Evolutionary conservation across 2,888 invertebrate species (phyloP), one percentile per base, ranked within the genome.

Genomic region (Cremastinae sp.): DNA sequence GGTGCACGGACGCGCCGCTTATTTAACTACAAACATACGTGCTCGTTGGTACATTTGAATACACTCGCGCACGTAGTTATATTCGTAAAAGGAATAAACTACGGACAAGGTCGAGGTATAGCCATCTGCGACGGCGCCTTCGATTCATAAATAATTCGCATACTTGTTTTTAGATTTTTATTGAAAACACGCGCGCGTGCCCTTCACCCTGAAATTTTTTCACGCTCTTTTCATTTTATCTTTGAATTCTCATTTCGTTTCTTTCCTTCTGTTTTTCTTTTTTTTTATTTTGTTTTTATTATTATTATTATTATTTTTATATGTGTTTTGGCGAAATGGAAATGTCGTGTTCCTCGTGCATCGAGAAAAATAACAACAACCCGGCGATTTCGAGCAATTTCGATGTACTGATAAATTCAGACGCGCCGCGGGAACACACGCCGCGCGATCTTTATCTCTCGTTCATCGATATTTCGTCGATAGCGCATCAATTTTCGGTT

Each of bases 101-200:
- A 45, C 59, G 49, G 61, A 65, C 79, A 80, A 80, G 80, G 80
- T 78, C 78, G 65, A 75, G 73, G 72, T 73, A 80, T 77, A 59
- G 66, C 61, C 75, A 80, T 56, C 53, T 73, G 66, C 72, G 73
- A 59, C 53, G 49, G 28, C 73, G 53, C 38, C 75, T 70, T 10
- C 54, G 7, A 66, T 61, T 79, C 77, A 75, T 78, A 79, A 80
- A 80, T 80, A 61, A 80, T 53, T 49, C 38, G 64, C n/a, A 38
- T 66, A 71, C 61, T 74, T 66, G 34, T 66, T 28, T 28, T 71
- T 20, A 16, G 45, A 53, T 51, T 45, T 66, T 9, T 53, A 66
- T 66, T 47, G 47, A 28, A 28, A 28, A 28, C 28, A 28, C 28
- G 28, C 5, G 28, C 28, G 28, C 5, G 28, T 5, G 28, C 28